Evolutionary conservation across 2,888 invertebrate species (phyloP).

Genomic region (Dryadula phaetusa): DNA sequence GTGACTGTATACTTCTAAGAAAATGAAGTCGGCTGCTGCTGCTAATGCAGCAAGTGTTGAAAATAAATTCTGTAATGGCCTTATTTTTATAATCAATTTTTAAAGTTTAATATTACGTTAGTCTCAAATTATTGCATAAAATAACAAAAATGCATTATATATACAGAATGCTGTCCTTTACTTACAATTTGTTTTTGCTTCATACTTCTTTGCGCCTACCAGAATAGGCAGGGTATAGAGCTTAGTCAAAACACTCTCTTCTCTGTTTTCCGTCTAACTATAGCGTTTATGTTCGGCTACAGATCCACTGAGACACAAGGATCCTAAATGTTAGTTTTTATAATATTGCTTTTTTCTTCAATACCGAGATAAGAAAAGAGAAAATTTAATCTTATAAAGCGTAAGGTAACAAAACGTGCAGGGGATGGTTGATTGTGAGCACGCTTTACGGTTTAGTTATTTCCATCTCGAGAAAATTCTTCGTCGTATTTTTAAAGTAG

Average conservation of each 20-base stretch:
- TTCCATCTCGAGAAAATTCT: constrained; percentile 12
- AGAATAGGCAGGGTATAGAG: no score
- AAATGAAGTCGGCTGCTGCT: constrained; percentile 41
- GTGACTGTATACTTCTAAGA: constrained; percentile 55
- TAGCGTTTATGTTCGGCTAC: no score
- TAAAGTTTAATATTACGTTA: no score
- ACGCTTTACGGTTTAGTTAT: constrained; percentile 18
- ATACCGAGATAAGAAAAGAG: constrained; percentile 16
- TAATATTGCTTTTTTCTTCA: background rate
- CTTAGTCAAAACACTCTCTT: no score
- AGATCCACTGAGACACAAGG: no score
- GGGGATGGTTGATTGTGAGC: constrained; percentile 17
- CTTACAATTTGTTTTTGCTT: no score
- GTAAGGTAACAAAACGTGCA: constrained; percentile 13
- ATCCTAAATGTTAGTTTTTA: no score
- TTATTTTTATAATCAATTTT: no score
- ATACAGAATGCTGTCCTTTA: no score
- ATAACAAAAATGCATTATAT: no score
- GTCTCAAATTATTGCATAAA: no score
- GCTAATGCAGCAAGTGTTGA: constrained; percentile 1
- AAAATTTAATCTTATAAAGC: constrained; percentile 9
- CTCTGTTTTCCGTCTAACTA: background rate
- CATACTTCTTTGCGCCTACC: no score
- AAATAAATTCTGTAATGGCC: background rate
- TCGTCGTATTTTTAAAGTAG: background rate